Percentiles rank a stretch among this genome's conserved stretches.
These are phyloP conservation scores for Palythoa heliodiscus DNA, from an alignment of 92 coral and sea anemone genomes.

Conservation along the genomic window DNA sequence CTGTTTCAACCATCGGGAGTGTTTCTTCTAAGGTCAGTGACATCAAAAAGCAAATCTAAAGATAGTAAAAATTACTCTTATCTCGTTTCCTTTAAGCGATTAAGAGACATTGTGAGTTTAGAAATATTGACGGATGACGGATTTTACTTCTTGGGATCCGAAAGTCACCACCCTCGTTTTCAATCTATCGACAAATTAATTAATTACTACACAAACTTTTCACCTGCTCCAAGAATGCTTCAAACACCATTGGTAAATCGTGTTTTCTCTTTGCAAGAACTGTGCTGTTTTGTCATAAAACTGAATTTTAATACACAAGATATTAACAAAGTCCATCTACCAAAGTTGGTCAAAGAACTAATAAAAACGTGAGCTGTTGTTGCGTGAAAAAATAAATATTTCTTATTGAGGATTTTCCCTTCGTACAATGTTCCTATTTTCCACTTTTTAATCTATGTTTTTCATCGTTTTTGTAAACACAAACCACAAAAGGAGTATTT, in stretches of 20 bases:
- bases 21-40: background rate
- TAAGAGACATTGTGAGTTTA: constrained; percentile 3
- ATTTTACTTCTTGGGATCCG: background rate
- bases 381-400: no score
- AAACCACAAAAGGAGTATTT: no score
- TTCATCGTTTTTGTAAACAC: no score
- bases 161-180: constrained; percentile 31
- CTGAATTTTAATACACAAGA: background rate
- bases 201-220: background rate
- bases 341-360: background rate
- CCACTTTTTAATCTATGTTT: no score
- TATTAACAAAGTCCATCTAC: background rate
- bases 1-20: constrained; percentile 10
- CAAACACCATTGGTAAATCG: constrained; percentile 19
- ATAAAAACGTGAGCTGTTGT: background rate
- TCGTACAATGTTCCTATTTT: no score
- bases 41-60: background rate
- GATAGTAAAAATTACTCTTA: background rate
- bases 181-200: constrained; percentile 6
- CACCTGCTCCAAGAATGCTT: constrained; percentile 11
- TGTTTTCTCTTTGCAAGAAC: constrained; percentile 15
- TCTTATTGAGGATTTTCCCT: no score
- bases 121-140: background rate
- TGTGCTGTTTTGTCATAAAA: background rate
- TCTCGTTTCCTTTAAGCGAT: constrained; percentile 21